phyloP scores from a whole-genome alignment of 2,113 vertebrate species.

The Paramisgurnus dabryanus region DNA sequence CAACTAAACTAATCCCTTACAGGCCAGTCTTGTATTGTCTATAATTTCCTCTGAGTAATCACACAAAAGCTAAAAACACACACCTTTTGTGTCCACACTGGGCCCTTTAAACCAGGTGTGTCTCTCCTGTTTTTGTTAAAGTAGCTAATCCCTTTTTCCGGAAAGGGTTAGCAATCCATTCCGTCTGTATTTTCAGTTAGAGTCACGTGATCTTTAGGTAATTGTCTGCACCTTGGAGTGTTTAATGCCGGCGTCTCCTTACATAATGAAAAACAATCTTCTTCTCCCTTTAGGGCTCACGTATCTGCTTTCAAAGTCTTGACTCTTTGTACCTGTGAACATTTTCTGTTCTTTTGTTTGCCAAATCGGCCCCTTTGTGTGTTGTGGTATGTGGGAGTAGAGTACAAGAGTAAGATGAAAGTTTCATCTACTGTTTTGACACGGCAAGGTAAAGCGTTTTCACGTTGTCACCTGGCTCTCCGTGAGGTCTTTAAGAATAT shows the following conservation, averaged over 20 bases:
- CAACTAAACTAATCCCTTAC: conserved; percentile 1
- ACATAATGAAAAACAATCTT: conserved; percentile 38
- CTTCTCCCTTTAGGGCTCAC: conserved; percentile 12
- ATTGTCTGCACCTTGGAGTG: conserved; percentile 55
- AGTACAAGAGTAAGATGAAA: conserved; percentile 46
- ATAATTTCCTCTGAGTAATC: conserved; percentile 23
- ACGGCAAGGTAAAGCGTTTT: conserved; percentile 37
- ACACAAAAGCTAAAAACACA: conserved; percentile 37
- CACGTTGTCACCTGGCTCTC: conserved; percentile 50
- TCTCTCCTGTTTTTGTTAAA: conserved; percentile 49
- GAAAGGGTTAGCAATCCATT: conserved; percentile 32
- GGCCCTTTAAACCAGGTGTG: conserved; percentile 61
- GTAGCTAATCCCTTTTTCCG: conserved; percentile 61
- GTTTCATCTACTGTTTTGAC: conserved; percentile 51
- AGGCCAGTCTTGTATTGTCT: conserved; percentile 37
- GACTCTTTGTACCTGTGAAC: conserved; percentile 31
- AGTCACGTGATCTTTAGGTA: conserved; percentile 57
- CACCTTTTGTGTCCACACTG: conserved; percentile 24
- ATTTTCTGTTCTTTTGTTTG: conserved; percentile 59
- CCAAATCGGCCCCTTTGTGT: conserved; percentile 51
- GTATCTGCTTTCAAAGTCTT: conserved; percentile 39
- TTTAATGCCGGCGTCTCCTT: conserved; percentile 55
- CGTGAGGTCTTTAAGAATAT: not conserved
- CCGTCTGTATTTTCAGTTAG: conserved; percentile 57
- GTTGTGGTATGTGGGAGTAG: conserved; percentile 54